Conservation (phyloP, 2,888 invertebrate genomes). For the Metopia argyrocephala region DNA sequence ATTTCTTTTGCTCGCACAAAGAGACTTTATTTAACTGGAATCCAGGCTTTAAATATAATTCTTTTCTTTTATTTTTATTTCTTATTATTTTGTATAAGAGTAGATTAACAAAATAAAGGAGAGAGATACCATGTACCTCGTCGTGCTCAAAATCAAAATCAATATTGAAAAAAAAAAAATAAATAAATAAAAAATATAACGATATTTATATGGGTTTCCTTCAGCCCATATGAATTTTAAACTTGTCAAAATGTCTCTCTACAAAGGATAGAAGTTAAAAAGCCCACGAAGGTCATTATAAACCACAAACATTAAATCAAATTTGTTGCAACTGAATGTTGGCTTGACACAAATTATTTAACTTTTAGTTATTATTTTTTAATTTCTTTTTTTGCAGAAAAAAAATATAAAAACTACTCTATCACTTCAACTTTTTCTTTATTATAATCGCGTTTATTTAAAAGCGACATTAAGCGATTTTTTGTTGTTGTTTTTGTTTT, state of each 20-base stretch:
- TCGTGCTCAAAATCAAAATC: constrained; percentile 57
- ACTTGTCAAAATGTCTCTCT: constrained; percentile 1
- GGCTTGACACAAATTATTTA: constrained; percentile 33
- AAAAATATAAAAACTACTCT: constrained; percentile 53
- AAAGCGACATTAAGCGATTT: constrained; percentile 53
- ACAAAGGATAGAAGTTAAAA: background rate
- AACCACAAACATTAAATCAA: constrained; percentile 36
- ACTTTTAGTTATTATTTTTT: constrained; percentile 25
- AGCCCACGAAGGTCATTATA: constrained; percentile 11
- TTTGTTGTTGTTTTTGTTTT: constrained; percentile 57
- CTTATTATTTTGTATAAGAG: constrained; percentile 7
- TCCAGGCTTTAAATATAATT: constrained; percentile 30
- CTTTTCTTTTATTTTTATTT: background rate
- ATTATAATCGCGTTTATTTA: constrained; percentile 5
- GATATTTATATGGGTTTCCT: background rate
- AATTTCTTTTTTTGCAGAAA: constrained; percentile 55
- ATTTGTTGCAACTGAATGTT: constrained; percentile 35
- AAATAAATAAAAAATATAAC: too few relatives aligned
- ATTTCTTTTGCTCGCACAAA: constrained; percentile 9
- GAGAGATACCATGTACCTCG: constrained; percentile 39
- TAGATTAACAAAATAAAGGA: constrained; percentile 19
- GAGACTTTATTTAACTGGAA: constrained; percentile 42
- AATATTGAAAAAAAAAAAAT: too few relatives aligned
- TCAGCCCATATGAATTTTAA: background rate
- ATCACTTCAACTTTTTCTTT: too few relatives aligned